These are phyloP conservation scores for Rhagoletis pomonella DNA, from an alignment of 1,140 invertebrate genomes.

Conservation along the genomic window DNA sequence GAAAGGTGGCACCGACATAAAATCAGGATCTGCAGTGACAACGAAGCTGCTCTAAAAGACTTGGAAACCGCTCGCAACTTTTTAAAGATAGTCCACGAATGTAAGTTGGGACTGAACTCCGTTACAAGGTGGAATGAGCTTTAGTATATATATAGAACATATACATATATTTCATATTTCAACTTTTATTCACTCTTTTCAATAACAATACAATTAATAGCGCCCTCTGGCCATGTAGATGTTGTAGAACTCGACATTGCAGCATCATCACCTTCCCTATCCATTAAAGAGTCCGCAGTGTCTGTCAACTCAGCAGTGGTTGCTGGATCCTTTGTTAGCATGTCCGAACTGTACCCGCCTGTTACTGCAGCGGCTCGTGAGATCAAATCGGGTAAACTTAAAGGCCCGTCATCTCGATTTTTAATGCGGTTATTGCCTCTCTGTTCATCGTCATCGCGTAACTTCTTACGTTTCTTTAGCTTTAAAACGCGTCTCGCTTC, in stretches of 20 bases:
- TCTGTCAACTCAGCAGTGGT: background rate
- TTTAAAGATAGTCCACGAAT: too few species aligned
- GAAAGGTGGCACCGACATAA: too few species aligned
- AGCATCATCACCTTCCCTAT: background rate
- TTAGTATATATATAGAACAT: too few species aligned
- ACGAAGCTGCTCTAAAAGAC: too few species aligned
- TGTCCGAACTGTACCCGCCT: background rate
- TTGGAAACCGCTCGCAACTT: too few species aligned
- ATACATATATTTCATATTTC: too few species aligned
- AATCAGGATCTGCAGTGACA: too few species aligned
- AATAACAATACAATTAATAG: conserved; percentile 21
- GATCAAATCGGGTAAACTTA: background rate
- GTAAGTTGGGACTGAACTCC: too few species aligned
- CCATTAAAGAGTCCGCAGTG: background rate
- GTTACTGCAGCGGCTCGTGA: background rate
- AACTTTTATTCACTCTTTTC: background rate
- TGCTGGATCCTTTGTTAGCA: background rate
- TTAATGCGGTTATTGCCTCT: background rate
- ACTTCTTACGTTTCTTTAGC: conserved; percentile 26
- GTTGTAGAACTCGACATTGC: background rate
- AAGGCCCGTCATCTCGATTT: background rate
- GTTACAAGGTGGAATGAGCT: too few species aligned
- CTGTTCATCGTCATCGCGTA: background rate
- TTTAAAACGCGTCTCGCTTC: conserved; percentile 7
- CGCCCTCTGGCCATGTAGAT: background rate